These are phyloP conservation scores for Heliconius hortense DNA, from an alignment of 2,888 invertebrate genomes.

Conservation along the genomic window DNA sequence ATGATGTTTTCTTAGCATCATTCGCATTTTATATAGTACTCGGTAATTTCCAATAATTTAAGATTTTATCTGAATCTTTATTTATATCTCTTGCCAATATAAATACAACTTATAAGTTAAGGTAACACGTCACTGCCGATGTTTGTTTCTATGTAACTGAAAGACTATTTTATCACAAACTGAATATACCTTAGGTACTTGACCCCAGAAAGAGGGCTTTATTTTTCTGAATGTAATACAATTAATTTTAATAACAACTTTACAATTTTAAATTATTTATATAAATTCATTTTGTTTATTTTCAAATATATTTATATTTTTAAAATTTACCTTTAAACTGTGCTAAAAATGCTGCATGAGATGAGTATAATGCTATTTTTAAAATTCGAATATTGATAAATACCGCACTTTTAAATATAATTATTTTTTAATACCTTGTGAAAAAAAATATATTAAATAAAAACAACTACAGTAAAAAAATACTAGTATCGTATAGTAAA, in stretches of 20 bases:
- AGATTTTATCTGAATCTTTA: constrained; percentile 32
- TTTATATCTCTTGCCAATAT: constrained; percentile 46
- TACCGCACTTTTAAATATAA: not conserved
- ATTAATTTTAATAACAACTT: not conserved
- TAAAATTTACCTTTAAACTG: not conserved
- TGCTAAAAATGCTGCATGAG: not conserved
- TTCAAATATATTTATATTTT: not conserved
- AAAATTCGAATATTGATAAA: not conserved
- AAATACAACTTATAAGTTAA: constrained; percentile 34
- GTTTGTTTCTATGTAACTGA: constrained; percentile 48
- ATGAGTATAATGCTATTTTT: not conserved
- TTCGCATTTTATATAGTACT: constrained; percentile 26
- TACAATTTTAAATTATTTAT: not conserved
- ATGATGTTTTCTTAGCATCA: constrained; percentile 24
- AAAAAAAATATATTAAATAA: not conserved
- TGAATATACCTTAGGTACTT: constrained; percentile 31
- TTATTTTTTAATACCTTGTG: not conserved
- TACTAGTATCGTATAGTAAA: not conserved
- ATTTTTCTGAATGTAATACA: not conserved
- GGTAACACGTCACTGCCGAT: constrained; percentile 63
- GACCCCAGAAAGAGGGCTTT: not conserved
- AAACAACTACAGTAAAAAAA: not conserved
- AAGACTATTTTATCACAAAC: constrained; percentile 43
- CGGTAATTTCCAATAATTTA: constrained; percentile 22
- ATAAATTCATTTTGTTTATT: not conserved